These are phyloP conservation scores for Synergus laeviventris DNA, from an alignment of 2,888 invertebrate genomes.

Conservation along the genomic window DNA sequence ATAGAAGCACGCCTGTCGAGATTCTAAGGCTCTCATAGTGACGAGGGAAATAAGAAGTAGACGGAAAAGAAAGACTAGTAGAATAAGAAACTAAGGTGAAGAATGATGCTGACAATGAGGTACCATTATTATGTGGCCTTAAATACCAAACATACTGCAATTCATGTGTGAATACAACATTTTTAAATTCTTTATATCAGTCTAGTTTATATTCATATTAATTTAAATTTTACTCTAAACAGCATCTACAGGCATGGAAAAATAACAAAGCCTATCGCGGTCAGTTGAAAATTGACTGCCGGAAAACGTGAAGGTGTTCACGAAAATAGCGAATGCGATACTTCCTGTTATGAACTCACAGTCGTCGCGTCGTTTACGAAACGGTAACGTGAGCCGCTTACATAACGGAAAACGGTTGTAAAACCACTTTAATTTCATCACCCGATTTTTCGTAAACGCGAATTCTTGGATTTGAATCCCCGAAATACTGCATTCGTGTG, in stretches of 20 bases:
- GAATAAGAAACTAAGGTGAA: not conserved
- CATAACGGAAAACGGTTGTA: conserved; percentile 49
- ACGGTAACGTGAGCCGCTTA: conserved; percentile 61
- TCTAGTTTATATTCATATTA: no score
- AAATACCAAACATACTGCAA: no score
- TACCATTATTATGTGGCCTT: no score
- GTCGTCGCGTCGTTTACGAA: conserved; percentile 51
- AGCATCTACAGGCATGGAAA: no score
- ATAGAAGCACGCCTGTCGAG: conserved; percentile 67
- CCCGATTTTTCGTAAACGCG: conserved; percentile 38
- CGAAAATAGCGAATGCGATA: conserved; percentile 56
- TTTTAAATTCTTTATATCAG: no score
- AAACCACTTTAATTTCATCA: conserved; percentile 1
- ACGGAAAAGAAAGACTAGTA: conserved; percentile 40
- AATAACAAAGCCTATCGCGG: conserved; percentile 8
- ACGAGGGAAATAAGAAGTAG: conserved; percentile 45
- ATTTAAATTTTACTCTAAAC: no score
- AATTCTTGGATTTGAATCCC: not conserved
- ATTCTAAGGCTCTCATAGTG: conserved; percentile 40
- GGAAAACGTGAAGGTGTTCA: conserved; percentile 42
- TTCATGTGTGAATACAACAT: no score
- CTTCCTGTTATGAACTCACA: conserved; percentile 49
- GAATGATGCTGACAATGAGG: no score
- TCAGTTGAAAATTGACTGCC: not conserved
- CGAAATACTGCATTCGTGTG: not conserved